Percentiles rank a stretch among this genome's conserved stretches.
Evolutionary conservation across 2,888 invertebrate species (phyloP).

Genomic region (Acrocyrtus sp.): DNA sequence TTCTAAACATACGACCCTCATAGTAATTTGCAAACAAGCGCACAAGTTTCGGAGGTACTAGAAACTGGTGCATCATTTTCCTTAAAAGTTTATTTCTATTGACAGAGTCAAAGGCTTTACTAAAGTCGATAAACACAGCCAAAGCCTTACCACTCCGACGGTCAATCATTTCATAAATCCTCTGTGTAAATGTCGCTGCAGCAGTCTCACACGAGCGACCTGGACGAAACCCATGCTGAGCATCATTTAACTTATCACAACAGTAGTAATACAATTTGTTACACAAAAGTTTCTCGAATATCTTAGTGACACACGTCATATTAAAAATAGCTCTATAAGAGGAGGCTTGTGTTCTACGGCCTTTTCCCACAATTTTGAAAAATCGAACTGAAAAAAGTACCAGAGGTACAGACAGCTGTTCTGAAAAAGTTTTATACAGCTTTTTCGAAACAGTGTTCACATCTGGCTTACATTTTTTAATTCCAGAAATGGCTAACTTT

Average conservation of each 20-base stretch:
- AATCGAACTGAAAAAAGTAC: not conserved
- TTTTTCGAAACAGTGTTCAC: not conserved
- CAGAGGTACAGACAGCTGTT: not conserved
- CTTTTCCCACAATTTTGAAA: conserved; percentile 17
- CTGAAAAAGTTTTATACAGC: not conserved
- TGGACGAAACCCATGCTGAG: conserved; percentile 1
- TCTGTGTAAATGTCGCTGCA: not conserved
- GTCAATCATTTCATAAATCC: not conserved
- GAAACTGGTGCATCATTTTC: conserved; percentile 10
- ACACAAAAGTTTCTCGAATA: conserved; percentile 9
- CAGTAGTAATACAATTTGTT: not conserved
- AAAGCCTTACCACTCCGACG: not conserved
- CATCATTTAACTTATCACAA: not conserved
- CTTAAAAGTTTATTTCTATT: not conserved
- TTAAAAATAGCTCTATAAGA: conserved; percentile 22
- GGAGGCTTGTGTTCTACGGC: not conserved
- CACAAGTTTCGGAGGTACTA: not conserved
- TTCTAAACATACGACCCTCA: conserved; percentile 8
- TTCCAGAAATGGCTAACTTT: not conserved
- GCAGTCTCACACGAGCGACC: conserved; percentile 1
- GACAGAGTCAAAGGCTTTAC: conserved; percentile 8
- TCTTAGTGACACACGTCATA: conserved; percentile 4
- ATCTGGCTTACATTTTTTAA: not conserved
- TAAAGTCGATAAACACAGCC: conserved; percentile 13
- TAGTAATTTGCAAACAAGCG: not conserved